Evolutionary conservation across 2,888 invertebrate species (phyloP), one percentile per base, ranked within the genome.

Genomic region (Anoplius nigerrimus): DNA sequence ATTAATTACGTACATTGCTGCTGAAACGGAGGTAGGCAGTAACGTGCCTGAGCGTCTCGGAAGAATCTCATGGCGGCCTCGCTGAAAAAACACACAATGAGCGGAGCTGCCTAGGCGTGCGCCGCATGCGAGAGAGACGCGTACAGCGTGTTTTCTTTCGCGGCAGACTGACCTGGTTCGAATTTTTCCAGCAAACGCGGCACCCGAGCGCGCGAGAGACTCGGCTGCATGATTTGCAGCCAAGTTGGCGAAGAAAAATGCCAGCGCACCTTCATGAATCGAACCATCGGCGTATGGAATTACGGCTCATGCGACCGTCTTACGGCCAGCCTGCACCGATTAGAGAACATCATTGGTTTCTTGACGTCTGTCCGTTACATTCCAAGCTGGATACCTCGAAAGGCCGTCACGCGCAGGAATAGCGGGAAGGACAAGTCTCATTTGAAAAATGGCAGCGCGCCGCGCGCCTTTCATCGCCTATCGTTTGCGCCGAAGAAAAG

Each of bases 281-380:
- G 62, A 65, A 65, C 54, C 54, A 43, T 45, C 46, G 34, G 57
- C 52, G 57, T 60, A 51, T 22, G 42, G 48, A 52, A 42, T 51
- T 22, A 42, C 27, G 58, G 18, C 63, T 53, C 48, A 55, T 48
- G 54, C 27, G 62, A 34, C 34, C 34, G 6, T 55, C 51, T 55
- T n/a, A n/a, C 15, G 46, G n/a, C 62, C 34, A 20, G 11, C 43
- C 52, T 60, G 13, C 52, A n/a, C 48, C 21, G 52, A 61, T 61
- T 46, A 69, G 72, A 70, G 70, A 68, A 60, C 48, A 68, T 68
- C 61, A 59, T 59, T 62, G 69, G 73, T 69, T 76, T 79, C 67
- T 70, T 61, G 63, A 68, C 66, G 62, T 27, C 56, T 54, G 53
- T 13, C 70, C 78, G 70, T 77, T 77, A 78, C 70, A 77, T 78